Evolutionary conservation across 2,888 invertebrate species (phyloP), one percentile per base, ranked within the genome.

Genomic region (Julus scanicus): DNA sequence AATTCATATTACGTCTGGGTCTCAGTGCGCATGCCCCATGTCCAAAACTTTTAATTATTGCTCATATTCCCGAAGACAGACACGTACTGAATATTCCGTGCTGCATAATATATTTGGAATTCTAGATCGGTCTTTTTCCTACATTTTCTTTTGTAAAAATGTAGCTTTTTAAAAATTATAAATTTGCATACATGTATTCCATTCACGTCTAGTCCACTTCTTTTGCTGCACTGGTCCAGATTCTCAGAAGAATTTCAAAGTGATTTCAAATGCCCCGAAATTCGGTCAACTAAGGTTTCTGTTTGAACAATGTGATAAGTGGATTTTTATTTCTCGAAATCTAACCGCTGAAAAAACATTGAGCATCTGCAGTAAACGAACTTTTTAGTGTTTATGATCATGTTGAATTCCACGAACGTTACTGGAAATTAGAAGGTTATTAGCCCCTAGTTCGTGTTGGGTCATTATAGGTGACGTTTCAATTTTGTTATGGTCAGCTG

Each of bases 171-270:
- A 1, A 63, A 63, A 20, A 29, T 29, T n/a, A 0, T 3, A 63
- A 20, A 63, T 63, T 63, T 63, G 15, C 63, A 20, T 63, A 15
- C 63, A 63, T 63, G n/a, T 63, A 63, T 63, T 63, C 63, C 63
- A 63, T 63, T 63, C 63, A 63, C 63, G 63, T 63, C 20, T 20
- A 63, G 63, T 63, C 63, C 63, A 63, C 63, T 63, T 63, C 9
- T 15, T 20, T 3, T 15, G n/a, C 63, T 20, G n/a, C 63, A 20
- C 20, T 63, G 63, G 63, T 63, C 63, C 63, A 63, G 63, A 63
- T 63, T 63, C 63, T 63, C 63, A 20, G 63, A 63, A 63, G n/a
- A 63, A 63, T 63, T 63, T 63, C 63, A 20, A 63, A 63, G 63
- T 9, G 63, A 63, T 63, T 63, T 63, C 63, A 20, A 3, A 63